Conservation (phyloP, 2,797 vertebrate species). For the Tragelaphus eurycerus region DNA sequence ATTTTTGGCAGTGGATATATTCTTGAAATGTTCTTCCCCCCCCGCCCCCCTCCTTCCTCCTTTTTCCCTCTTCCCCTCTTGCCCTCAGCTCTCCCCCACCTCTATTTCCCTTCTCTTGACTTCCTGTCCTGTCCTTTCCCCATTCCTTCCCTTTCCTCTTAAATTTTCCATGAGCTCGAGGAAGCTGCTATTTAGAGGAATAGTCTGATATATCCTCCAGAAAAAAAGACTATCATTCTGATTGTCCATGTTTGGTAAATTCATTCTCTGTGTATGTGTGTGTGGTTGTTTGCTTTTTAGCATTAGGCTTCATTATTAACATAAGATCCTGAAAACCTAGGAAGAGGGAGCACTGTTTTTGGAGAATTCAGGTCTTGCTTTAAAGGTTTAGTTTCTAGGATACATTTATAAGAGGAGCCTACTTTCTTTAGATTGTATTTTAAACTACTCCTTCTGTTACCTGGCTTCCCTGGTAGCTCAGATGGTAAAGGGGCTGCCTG, state of each 20-base stretch:
- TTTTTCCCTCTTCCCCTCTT: background rate
- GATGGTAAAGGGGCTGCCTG: background rate
- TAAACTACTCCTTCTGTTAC: background rate
- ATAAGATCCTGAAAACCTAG: background rate
- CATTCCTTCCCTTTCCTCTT: background rate
- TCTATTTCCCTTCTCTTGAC: background rate
- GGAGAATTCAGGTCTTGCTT: conserved; percentile 19
- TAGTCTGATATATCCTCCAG: background rate
- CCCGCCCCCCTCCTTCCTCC: background rate
- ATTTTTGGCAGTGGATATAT: background rate
- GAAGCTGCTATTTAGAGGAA: background rate
- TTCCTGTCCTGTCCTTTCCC: background rate
- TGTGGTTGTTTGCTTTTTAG: background rate
- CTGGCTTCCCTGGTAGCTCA: background rate
- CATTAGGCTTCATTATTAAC: background rate
- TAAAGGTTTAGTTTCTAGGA: background rate
- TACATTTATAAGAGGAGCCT: background rate
- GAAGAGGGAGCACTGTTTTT: background rate
- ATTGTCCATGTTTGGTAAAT: conserved; percentile 11
- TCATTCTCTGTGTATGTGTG: background rate
- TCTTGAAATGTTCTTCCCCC: conserved; percentile 3
- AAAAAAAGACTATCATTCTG: background rate
- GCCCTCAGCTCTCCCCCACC: too few species aligned
- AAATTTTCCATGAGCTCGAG: background rate
- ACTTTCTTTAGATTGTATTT: background rate